Percentiles rank a stretch among this genome's conserved stretches.
These are phyloP conservation scores for Bufo bufo DNA, from an alignment of 2,113 vertebrate species.

Conservation along the genomic window DNA sequence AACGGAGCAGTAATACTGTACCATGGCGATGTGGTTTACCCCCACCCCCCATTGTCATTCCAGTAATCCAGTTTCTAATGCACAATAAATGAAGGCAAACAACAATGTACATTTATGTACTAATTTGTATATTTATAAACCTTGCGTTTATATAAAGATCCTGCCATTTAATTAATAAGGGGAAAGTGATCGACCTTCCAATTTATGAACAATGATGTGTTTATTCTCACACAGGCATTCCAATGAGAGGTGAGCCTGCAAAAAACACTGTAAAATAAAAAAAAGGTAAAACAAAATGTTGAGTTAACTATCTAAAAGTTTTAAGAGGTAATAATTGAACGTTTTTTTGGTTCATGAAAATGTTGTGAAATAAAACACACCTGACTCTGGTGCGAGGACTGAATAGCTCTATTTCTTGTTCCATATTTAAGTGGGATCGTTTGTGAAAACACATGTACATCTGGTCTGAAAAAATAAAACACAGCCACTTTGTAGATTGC, in stretches of 20 bases:
- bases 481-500: slow-evolving; percentile 56
- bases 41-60: no score
- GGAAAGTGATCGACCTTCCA: slow-evolving; percentile 24
- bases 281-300: slow-evolving; percentile 57
- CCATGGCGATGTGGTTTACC: not conserved
- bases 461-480: slow-evolving; percentile 58
- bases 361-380: slow-evolving; percentile 60
- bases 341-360: slow-evolving; percentile 56
- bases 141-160: slow-evolving; percentile 39
- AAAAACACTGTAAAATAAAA: slow-evolving; percentile 54
- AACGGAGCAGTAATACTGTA: not conserved
- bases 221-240: slow-evolving; percentile 44
- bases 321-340: slow-evolving; percentile 60
- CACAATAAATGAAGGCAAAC: not conserved
- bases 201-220: slow-evolving; percentile 49
- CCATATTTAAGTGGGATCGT: slow-evolving; percentile 58
- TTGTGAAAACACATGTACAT: slow-evolving; percentile 60
- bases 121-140: slow-evolving; percentile 45
- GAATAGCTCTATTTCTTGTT: slow-evolving; percentile 58
- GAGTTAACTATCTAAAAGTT: slow-evolving; percentile 59
- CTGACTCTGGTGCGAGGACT: slow-evolving; percentile 49
- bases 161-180: slow-evolving; percentile 48
- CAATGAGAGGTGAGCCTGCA: slow-evolving; percentile 30
- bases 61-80: not conserved
- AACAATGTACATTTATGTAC: slow-evolving; percentile 35